Evolutionary conservation across 1,140 invertebrate species (phyloP).

Genomic region (Pteromalus puparum): DNA sequence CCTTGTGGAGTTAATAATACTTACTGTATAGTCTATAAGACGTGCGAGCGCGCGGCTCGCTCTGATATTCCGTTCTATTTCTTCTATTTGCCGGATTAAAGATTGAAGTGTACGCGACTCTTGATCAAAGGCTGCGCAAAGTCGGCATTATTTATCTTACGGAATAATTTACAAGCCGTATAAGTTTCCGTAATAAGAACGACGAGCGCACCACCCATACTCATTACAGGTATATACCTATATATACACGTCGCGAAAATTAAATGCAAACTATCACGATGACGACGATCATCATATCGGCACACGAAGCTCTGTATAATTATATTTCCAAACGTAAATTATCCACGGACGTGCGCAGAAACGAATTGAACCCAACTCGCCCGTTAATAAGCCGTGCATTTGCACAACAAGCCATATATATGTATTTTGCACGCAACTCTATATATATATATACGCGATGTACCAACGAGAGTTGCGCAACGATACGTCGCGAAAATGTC

Average conservation of each 20-base stretch:
- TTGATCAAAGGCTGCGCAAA: neutral
- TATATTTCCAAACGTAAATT: slow-evolving; percentile 36
- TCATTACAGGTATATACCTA: too few species aligned
- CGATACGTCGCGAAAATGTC: slow-evolving; percentile 19
- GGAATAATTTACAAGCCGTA: neutral
- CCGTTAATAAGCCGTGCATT: slow-evolving; percentile 37
- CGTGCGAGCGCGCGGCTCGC: neutral
- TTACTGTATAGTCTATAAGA: neutral
- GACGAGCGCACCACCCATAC: too few species aligned
- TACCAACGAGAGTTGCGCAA: slow-evolving; percentile 35
- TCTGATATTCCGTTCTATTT: neutral
- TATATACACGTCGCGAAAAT: neutral
- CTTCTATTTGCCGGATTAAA: neutral
- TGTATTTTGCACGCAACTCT: neutral
- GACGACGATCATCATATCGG: neutral
- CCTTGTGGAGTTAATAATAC: neutral
- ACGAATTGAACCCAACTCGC: neutral
- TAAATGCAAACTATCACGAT: neutral
- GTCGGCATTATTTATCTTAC: neutral
- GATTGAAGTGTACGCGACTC: neutral
- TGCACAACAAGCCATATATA: slow-evolving; percentile 24
- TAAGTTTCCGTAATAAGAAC: neutral
- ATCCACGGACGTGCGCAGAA: slow-evolving; percentile 17
- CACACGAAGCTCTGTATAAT: neutral
- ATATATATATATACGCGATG: neutral